Base-by-base conservation (phyloP, 2,888 invertebrate species). In the Thelaira solivaga region DNA sequence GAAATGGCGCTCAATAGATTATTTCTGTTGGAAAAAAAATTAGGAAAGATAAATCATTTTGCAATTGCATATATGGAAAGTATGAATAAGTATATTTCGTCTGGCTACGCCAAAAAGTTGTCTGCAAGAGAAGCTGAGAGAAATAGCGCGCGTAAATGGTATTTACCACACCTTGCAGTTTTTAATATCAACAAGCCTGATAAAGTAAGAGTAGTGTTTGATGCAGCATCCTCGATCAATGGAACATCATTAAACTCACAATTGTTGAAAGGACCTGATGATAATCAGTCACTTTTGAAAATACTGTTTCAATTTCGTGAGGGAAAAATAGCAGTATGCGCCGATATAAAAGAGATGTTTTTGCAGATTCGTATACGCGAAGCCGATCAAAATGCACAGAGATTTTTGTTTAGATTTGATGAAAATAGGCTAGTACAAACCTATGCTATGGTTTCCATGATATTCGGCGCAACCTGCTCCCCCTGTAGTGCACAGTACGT, bases 261-360 rank as follows among this genome's bases (percentile, higher is more conserved):
- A 4, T 55, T 86, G 18, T 34, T 83, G 2, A 74, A 80, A 4
- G 84, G 86, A 1, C 84, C 85, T 1, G 84, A 85, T 45, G 65
- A 85, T 0, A 76, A 84, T 1, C 80, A 83, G 24, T 80, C 83
- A 4, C 53, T 86, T 4, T 34, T 82, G 0, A 83, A 81, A 0
- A 82, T 85, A 4, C 18, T 86, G 4, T 78, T 84, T 68, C 81
- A 84, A 10, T 86, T 85, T 61, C 77, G 85, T 29, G 82, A 83
- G 67, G 76, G 80, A 1, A 39, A 31, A 2, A 64, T 84, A 2
- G 85, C 84, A 1, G 72, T 85, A 0, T 82, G 73, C 2, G 85
- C 81, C 0, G 85, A 86, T 61, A 85, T 86, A 4, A 78, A 80
- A 22, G 86, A 87, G 34, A 86, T 87, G 85, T 86, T 85, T 65